Percentiles rank a stretch among this genome's conserved stretches.
Evolutionary conservation across 1,140 invertebrate species (phyloP).

Genomic region (Sycophaga agraensis): DNA sequence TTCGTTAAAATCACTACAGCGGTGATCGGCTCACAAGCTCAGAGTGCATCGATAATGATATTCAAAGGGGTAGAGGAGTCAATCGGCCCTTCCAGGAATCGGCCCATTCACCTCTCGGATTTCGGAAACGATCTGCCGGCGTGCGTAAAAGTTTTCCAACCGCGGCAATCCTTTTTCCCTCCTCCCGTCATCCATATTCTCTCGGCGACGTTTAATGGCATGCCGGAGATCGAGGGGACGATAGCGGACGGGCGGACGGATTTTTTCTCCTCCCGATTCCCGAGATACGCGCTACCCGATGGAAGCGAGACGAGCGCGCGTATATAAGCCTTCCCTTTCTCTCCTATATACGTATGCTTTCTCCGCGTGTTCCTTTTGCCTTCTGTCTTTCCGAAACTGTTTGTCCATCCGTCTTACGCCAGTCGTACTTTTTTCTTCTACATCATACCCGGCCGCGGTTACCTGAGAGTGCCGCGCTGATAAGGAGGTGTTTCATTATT

Average conservation of each 20-base stretch:
- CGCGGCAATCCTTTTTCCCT: conserved; percentile 1
- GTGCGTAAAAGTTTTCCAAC: conserved; percentile 11
- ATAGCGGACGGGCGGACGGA: conserved; percentile 19
- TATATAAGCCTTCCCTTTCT: not conserved
- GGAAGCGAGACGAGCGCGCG: not conserved
- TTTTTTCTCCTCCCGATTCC: conserved; percentile 10
- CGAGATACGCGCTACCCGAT: conserved; percentile 10
- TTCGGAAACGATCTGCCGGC: conserved; percentile 9
- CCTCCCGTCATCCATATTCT: conserved; percentile 7
- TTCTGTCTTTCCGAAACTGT: not conserved
- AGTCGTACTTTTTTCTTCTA: no score
- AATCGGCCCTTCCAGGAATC: conserved; percentile 12
- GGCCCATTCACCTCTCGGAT: conserved; percentile 1
- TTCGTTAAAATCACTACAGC: no score
- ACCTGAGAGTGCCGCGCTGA: no score
- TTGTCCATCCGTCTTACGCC: not conserved
- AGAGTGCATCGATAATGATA: no score
- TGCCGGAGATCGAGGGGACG: conserved; percentile 22
- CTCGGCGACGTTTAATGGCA: conserved; percentile 12
- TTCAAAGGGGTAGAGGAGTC: conserved; percentile 4
- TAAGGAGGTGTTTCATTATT: no score
- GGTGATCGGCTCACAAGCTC: no score
- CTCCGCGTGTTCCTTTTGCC: not conserved
- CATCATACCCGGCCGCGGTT: no score
- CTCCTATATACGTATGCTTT: not conserved